A percentile compares a stretch with the other conserved stretches of the same genome.
Conservation (phyloP, 2,888 invertebrate genomes). For the Clivina fossor region DNA sequence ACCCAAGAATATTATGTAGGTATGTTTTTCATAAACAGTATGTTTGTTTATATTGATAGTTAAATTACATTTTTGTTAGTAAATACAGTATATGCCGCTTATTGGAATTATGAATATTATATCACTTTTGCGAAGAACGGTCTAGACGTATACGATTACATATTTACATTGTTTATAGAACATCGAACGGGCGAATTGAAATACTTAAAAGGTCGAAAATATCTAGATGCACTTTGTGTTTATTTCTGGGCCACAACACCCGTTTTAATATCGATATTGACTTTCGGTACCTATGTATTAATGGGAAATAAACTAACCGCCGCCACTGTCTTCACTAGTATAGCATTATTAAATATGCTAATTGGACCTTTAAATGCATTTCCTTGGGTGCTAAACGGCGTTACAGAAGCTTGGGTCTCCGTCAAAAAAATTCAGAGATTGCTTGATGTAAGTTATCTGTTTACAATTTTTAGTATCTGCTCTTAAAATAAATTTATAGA, state of each 20-base stretch:
- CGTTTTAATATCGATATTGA: conserved; percentile 81
- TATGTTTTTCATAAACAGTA: too few species aligned
- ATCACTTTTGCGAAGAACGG: neutral
- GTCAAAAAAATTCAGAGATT: conserved; percentile 83
- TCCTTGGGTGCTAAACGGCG: conserved; percentile 97
- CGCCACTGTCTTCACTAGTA: conserved; percentile 89
- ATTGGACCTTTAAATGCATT: conserved; percentile 95
- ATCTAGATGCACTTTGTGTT: conserved; percentile 95
- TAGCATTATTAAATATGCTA: conserved; percentile 93
- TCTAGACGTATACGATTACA: neutral
- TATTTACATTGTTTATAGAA: conserved; percentile 52
- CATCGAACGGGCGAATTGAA: conserved; percentile 71
- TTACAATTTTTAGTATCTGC: too few species aligned
- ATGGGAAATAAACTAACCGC: conserved; percentile 79
- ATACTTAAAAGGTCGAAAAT: conserved; percentile 84
- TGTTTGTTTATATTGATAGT: neutral
- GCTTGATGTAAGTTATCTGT: conserved; percentile 63
- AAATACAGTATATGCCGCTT: neutral
- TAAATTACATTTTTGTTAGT: neutral
- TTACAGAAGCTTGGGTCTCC: conserved; percentile 96
- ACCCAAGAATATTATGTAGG: too few species aligned
- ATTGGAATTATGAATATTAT: neutral
- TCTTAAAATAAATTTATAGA: too few species aligned
- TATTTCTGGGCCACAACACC: conserved; percentile 99
- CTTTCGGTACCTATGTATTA: conserved; percentile 77